Conservation (phyloP, 2,113 vertebrate genomes). For the Asarcornis scutulata region DNA sequence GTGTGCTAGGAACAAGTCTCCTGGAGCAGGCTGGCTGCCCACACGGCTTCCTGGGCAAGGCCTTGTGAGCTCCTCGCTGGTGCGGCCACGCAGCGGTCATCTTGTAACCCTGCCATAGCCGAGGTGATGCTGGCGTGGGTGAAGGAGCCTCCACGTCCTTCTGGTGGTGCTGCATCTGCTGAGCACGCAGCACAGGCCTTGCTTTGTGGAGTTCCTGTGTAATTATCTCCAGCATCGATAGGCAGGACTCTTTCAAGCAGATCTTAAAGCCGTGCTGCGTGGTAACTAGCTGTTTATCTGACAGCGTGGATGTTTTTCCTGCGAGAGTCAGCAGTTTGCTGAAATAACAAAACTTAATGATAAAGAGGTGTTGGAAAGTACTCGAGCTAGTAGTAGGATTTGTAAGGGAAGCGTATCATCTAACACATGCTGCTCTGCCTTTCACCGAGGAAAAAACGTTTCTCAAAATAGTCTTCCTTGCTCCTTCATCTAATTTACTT, state of each 20-base stretch:
- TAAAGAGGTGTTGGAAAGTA: constrained; percentile 48
- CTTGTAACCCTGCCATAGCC: neutral
- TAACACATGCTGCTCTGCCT: constrained; percentile 61
- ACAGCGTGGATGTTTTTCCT: constrained; percentile 3
- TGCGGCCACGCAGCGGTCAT: neutral
- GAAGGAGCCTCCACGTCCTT: neutral
- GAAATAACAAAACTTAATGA: constrained; percentile 54
- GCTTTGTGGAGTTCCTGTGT: neutral
- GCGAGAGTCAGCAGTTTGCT: constrained; percentile 38
- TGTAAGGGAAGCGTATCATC: constrained; percentile 3
- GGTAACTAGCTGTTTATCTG: neutral
- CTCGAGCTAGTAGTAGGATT: constrained; percentile 40
- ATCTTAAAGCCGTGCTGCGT: neutral
- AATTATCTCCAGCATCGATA: neutral
- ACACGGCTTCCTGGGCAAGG: neutral
- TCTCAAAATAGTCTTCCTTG: constrained; percentile 56
- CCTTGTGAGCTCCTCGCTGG: neutral
- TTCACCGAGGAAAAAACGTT: constrained; percentile 3
- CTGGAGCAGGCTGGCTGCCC: neutral
- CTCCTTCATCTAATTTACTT: constrained; percentile 56
- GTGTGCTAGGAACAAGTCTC: neutral
- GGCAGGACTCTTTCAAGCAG: neutral
- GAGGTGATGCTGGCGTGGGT: neutral
- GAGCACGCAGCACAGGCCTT: neutral
- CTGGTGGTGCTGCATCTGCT: fast-evolving